Evolutionary conservation across 2,797 vertebrate species (phyloP).

Genomic region (Oreonectes daqikongensis): DNA sequence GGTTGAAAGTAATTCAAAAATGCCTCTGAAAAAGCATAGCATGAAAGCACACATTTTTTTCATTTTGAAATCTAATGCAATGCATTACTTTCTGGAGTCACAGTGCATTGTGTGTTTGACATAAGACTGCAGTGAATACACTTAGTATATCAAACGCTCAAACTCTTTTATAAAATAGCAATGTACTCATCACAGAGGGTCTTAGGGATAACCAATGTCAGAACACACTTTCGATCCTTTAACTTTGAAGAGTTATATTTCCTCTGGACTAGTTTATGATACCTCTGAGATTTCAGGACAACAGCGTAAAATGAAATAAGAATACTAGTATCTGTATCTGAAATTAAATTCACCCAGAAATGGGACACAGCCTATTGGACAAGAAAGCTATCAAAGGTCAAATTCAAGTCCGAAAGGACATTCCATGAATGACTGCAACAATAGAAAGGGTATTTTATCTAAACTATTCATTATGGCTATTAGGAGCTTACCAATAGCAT

Average conservation of each 20-base stretch:
- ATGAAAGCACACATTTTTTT: too few relatives aligned
- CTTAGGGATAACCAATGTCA: conserved; percentile 34
- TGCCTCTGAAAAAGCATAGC: background rate
- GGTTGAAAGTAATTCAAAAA: background rate
- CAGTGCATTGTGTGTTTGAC: background rate
- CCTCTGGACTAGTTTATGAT: conserved; percentile 43
- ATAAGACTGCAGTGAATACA: background rate
- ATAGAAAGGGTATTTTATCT: conserved; percentile 8
- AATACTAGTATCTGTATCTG: conserved; percentile 13
- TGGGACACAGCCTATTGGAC: conserved; percentile 2
- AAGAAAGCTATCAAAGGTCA: conserved; percentile 13
- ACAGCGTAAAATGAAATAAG: conserved; percentile 48
- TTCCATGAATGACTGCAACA: background rate
- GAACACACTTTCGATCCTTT: conserved; percentile 54
- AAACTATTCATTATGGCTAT: conserved; percentile 24
- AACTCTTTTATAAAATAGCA: conserved; percentile 22
- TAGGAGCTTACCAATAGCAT: conserved; percentile 1
- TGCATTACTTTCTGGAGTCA: background rate
- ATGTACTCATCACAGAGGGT: conserved; percentile 36
- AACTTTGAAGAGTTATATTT: conserved; percentile 56
- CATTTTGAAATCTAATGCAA: background rate
- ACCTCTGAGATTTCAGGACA: conserved; percentile 52
- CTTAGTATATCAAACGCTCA: background rate
- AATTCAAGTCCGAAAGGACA: conserved; percentile 27
- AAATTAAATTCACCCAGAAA: conserved; percentile 17